Percentiles rank a stretch among this genome's conserved stretches.
phyloP scores from a whole-genome alignment of 2,113 vertebrate genomes.

The Montifringilla adamsi region DNA sequence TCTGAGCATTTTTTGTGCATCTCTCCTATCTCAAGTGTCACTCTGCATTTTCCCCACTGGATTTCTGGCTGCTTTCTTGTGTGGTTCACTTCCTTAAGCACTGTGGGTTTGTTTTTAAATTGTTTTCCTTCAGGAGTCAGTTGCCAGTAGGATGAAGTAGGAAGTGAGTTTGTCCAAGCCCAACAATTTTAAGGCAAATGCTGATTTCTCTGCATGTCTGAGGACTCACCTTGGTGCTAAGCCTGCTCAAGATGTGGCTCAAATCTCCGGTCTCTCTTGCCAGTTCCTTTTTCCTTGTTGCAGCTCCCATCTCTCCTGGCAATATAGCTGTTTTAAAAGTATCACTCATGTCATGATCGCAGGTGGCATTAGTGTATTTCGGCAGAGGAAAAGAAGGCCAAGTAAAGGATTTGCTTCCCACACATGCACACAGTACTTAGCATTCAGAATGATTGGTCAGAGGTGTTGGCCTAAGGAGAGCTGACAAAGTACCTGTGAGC shows the following conservation, averaged over 20 bases:
- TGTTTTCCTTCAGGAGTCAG: not conserved
- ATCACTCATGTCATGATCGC: not conserved
- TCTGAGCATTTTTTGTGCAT: not conserved
- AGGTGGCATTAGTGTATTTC: not conserved
- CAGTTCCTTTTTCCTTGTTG: not conserved
- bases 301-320: not conserved
- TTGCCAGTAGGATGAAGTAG: not conserved
- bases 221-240: not conserved
- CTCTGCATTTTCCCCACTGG: slow-evolving; percentile 21
- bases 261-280: not conserved
- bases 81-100: not conserved
- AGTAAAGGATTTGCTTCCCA: not conserved
- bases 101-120: not conserved
- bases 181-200: not conserved
- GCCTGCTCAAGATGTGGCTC: not conserved
- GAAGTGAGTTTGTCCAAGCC: not conserved
- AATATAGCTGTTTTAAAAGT: not conserved
- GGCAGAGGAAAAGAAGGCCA: not conserved
- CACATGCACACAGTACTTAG: fast-evolving
- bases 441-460: not conserved
- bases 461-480: not conserved
- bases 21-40: not conserved
- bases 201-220: not conserved
- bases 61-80: not conserved
- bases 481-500: not conserved